These are phyloP conservation scores for Neocloeon triangulifer DNA, from an alignment of 1,140 invertebrate genomes.

Conservation along the genomic window DNA sequence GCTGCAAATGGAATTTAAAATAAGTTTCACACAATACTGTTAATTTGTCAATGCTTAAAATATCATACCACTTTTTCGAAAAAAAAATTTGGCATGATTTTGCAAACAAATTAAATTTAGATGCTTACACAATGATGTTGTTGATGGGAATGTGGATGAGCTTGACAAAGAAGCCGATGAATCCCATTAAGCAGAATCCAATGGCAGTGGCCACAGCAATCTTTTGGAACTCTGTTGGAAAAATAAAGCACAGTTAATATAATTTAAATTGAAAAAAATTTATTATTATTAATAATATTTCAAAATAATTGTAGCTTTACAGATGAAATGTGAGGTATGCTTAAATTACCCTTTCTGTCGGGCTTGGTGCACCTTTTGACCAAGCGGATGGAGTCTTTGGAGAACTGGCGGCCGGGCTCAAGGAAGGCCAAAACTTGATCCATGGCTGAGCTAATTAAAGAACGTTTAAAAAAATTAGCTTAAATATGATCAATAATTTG, in stretches of 20 bases:
- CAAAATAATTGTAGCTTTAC: no score
- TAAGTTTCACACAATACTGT: no score
- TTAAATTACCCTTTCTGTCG: conserved; percentile 95
- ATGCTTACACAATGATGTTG: conserved; percentile 88
- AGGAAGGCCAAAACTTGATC: conserved; percentile 91
- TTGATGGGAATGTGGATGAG: conserved; percentile 99
- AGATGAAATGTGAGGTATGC: no score
- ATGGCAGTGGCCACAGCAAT: conserved; percentile 99
- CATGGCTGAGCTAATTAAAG: conserved; percentile 47
- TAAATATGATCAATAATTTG: no score
- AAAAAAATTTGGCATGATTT: no score
- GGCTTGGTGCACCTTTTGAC: conserved; percentile 99
- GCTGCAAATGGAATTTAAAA: no score
- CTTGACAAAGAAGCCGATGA: conserved; percentile 99
- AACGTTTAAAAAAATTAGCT: not conserved
- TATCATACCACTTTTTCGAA: no score
- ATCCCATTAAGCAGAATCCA: conserved; percentile 99
- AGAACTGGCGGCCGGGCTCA: conserved; percentile 86
- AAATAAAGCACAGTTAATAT: conserved; percentile 11
- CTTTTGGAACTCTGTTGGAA: conserved; percentile 90
- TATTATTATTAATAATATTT: no score
- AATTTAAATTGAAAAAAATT: conserved; percentile 4
- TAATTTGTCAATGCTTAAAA: no score
- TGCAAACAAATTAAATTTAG: no score
- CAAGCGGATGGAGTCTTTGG: conserved; percentile 91